phyloP scores from a whole-genome alignment of 2,113 vertebrate species.

The Aphelocoma coerulescens region DNA sequence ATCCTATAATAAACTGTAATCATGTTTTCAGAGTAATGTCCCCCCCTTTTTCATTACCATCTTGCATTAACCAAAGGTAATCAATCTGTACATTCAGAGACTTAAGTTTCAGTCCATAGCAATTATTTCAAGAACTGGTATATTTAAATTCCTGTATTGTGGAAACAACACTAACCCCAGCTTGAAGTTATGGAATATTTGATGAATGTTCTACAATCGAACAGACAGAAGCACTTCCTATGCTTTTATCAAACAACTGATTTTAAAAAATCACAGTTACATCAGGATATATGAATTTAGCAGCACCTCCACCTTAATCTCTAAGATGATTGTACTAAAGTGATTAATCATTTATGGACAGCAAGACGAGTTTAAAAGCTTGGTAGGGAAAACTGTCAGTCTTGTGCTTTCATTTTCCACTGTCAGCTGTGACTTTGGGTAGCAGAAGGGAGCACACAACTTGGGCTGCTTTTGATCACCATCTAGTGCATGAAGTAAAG shows the following conservation, averaged over 20 bases:
- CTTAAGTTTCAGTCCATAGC: background rate
- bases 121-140: background rate
- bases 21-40: background rate
- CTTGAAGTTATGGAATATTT: background rate
- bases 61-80: background rate
- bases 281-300: background rate
- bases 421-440: background rate
- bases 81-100: background rate
- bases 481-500: conserved; percentile 63
- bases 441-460: background rate
- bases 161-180: background rate
- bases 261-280: background rate
- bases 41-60: background rate
- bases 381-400: background rate
- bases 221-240: background rate
- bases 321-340: background rate
- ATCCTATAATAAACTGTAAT: background rate
- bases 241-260: background rate
- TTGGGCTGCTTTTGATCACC: conserved; percentile 65
- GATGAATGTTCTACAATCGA: background rate
- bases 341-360: background rate
- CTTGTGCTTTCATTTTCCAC: background rate
- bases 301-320: background rate
- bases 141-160: background rate
- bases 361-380: background rate